Evolutionary conservation across 2,797 vertebrate species (phyloP).

Genomic region (Melanotaenia pygmaea): DNA sequence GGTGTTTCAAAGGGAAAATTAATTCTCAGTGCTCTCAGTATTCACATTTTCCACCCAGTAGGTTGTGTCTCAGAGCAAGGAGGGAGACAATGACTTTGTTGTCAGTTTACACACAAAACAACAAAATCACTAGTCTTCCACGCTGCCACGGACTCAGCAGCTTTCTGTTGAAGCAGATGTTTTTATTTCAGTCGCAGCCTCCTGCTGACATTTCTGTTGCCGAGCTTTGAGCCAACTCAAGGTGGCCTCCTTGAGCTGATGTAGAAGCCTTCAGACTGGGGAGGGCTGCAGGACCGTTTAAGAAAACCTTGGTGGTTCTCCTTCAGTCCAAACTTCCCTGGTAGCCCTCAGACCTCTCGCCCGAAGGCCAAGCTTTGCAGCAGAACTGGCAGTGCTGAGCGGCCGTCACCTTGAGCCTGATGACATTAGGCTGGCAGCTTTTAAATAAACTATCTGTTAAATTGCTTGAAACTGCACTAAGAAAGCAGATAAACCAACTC

Average conservation of each 20-base stretch:
- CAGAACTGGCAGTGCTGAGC: constrained; percentile 45
- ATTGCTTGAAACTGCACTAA: not conserved
- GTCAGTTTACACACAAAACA: constrained; percentile 87
- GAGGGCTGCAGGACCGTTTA: not conserved
- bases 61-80: constrained; percentile 77
- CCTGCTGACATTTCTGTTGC: constrained; percentile 38
- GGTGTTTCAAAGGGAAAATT: not conserved
- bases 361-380: constrained; percentile 68
- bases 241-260: constrained; percentile 71
- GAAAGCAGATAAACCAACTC: fast-evolving
- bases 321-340: constrained; percentile 25
- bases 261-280: constrained; percentile 7
- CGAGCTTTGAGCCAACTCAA: constrained; percentile 59
- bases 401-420: constrained; percentile 67
- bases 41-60: not conserved
- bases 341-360: constrained; percentile 6
- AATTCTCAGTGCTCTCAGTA: fast-evolving
- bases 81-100: constrained; percentile 95
- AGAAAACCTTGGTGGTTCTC: constrained; percentile 20
- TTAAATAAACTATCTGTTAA: constrained; percentile 46
- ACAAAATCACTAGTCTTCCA: constrained; percentile 99
- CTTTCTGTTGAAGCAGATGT: too few relatives aligned
- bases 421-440: constrained; percentile 47
- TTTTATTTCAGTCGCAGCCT: too few relatives aligned
- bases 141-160: constrained; percentile 73